Conservation (phyloP, 2,888 invertebrate species). For the Pseudeuparius sepicola region DNA sequence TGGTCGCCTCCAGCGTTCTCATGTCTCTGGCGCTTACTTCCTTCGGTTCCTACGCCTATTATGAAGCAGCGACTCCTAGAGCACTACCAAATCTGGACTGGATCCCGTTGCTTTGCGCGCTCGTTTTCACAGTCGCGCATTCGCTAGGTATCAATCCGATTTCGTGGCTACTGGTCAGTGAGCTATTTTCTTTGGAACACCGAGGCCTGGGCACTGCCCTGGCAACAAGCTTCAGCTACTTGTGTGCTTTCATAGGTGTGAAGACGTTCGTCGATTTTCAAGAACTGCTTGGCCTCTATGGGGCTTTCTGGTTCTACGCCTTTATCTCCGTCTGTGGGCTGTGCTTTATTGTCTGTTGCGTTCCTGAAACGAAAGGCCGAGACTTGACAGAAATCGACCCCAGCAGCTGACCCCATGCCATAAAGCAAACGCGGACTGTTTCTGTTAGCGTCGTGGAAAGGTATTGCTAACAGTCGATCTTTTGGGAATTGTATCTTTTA, state of each 20-base stretch:
- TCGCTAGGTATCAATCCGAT: constrained; percentile 84
- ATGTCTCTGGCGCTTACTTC: constrained; percentile 81
- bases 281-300: constrained; percentile 62
- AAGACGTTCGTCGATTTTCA: constrained; percentile 81
- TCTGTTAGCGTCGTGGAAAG: constrained; percentile 33
- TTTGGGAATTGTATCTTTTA: no score
- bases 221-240: constrained; percentile 77
- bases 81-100: constrained; percentile 54
- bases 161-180: constrained; percentile 75
- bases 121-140: constrained; percentile 77
- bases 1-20: constrained; percentile 73
- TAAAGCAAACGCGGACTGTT: constrained; percentile 26
- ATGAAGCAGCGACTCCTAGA: constrained; percentile 53
- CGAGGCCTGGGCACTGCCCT: constrained; percentile 80
- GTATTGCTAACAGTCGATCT: constrained; percentile 31
- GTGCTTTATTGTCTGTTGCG: constrained; percentile 75
- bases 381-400: constrained; percentile 83
- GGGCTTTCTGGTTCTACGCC: constrained; percentile 84
- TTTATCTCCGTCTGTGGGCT: constrained; percentile 71
- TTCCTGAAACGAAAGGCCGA: constrained; percentile 86
- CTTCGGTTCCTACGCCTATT: constrained; percentile 76
- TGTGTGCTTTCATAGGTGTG: constrained; percentile 77
- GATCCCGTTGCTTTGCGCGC: constrained; percentile 74
- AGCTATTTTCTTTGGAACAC: constrained; percentile 73
- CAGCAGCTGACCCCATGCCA: constrained; percentile 32